Percentiles rank a stretch among this genome's conserved stretches.
Conservation (phyloP, 2,797 vertebrate genomes). For the Notoglanidium macrostoma region DNA sequence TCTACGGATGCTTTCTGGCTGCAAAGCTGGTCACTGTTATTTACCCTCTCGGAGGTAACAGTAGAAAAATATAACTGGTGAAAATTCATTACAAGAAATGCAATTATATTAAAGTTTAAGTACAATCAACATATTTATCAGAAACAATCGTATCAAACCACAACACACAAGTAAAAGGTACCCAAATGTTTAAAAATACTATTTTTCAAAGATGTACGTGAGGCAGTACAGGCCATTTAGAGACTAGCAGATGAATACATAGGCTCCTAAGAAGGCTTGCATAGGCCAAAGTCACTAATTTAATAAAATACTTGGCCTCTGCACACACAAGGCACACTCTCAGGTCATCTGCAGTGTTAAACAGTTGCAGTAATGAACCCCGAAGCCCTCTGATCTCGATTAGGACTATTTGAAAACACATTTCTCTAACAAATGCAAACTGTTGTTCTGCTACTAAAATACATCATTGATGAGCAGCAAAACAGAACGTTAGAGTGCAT, state of each 20-base stretch:
- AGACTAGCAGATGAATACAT: conserved; percentile 70
- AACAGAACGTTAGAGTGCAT: conserved; percentile 31
- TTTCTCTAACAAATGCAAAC: not conserved
- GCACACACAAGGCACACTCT: conserved; percentile 75
- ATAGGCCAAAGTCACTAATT: conserved; percentile 79
- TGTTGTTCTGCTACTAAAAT: conserved; percentile 24
- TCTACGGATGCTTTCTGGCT: conserved; percentile 69
- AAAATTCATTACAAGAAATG: conserved; percentile 75
- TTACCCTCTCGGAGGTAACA: conserved; percentile 75
- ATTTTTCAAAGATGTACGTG: conserved; percentile 75
- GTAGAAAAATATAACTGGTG: conserved; percentile 82
- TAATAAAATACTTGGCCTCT: conserved; percentile 74
- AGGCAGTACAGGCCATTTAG: conserved; percentile 61
- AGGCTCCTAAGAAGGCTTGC: conserved; percentile 80
- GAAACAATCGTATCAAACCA: conserved; percentile 46
- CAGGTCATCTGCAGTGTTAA: conserved; percentile 71
- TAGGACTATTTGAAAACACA: not conserved
- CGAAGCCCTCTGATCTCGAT: conserved; percentile 14
- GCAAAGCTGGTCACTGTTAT: conserved; percentile 73
- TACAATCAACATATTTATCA: conserved; percentile 69
- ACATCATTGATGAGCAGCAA: conserved; percentile 33
- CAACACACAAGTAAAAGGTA: conserved; percentile 47
- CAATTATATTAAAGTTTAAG: conserved; percentile 71
- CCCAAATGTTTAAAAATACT: conserved; percentile 56
- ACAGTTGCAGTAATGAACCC: conserved; percentile 56